Evolutionary conservation across 2,113 vertebrate species (phyloP).

Genomic region (Mormoops blainvillei): DNA sequence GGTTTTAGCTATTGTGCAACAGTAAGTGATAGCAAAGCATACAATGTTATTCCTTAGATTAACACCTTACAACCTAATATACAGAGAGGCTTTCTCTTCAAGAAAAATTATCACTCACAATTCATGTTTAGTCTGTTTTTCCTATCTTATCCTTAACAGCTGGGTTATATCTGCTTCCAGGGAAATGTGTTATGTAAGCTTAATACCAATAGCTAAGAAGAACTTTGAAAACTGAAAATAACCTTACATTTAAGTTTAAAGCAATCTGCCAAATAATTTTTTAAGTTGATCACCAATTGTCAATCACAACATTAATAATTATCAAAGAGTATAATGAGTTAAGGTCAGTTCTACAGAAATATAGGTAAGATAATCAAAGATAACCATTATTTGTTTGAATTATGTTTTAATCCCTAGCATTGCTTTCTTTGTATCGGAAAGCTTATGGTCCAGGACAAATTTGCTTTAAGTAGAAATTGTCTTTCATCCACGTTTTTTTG

Average conservation of each 20-base stretch:
- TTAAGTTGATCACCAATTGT: conserved; percentile 41
- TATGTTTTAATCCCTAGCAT: background rate
- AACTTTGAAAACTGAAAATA: conserved; percentile 74
- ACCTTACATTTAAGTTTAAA: conserved; percentile 62
- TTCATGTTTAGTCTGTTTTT: conserved; percentile 74
- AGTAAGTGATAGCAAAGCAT: conserved; percentile 27
- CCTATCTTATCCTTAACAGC: conserved; percentile 73
- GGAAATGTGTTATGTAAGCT: conserved; percentile 76
- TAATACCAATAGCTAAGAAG: conserved; percentile 75
- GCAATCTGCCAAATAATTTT: conserved; percentile 57
- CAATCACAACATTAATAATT: conserved; percentile 43
- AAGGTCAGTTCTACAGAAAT: background rate
- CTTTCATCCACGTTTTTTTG: background rate
- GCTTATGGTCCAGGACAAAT: background rate
- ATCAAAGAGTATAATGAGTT: conserved; percentile 21
- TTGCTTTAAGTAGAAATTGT: background rate
- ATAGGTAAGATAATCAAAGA: background rate
- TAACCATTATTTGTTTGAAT: conserved; percentile 20
- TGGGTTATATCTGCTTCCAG: conserved; percentile 73
- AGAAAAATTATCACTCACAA: conserved; percentile 69
- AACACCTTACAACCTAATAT: conserved; percentile 46
- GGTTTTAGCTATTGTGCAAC: conserved; percentile 18
- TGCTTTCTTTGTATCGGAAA: background rate
- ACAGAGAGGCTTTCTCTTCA: conserved; percentile 68
- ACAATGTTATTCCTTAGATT: conserved; percentile 61